Evolutionary conservation across 2,113 vertebrate genomes (phyloP).

Genomic region (Neotragus pygmaeus): DNA sequence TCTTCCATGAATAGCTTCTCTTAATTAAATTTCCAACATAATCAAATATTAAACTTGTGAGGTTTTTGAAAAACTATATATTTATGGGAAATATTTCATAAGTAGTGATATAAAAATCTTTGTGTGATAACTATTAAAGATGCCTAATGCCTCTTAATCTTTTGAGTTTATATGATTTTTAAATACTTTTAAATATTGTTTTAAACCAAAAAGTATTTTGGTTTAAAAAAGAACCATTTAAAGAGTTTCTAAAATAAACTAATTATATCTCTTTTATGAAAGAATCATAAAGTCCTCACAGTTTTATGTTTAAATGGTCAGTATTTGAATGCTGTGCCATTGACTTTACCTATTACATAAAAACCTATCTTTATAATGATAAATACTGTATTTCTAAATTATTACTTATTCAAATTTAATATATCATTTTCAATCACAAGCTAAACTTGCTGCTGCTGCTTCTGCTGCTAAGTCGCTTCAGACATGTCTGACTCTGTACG

Average conservation of each 20-base stretch:
- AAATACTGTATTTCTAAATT: neutral
- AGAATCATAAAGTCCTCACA: neutral
- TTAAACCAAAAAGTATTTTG: neutral
- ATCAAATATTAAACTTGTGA: neutral
- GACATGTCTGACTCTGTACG: fast-evolving
- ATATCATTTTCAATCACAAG: neutral
- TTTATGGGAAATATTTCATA: neutral
- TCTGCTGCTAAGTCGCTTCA: too few species aligned
- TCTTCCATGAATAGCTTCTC: neutral
- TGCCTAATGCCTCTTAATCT: neutral
- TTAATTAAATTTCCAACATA: neutral
- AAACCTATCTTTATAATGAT: neutral
- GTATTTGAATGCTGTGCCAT: neutral
- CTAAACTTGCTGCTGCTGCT: neutral
- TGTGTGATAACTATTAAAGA: neutral
- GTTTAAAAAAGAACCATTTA: neutral
- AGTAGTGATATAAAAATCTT: neutral
- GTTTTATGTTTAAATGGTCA: neutral
- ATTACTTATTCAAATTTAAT: neutral
- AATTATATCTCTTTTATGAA: neutral
- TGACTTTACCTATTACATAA: neutral
- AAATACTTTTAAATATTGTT: neutral
- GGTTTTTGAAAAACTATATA: neutral
- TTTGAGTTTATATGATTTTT: neutral
- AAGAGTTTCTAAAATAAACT: neutral